phyloP scores from a whole-genome alignment of 2,888 invertebrate species.

The Crioceris asparagi region DNA sequence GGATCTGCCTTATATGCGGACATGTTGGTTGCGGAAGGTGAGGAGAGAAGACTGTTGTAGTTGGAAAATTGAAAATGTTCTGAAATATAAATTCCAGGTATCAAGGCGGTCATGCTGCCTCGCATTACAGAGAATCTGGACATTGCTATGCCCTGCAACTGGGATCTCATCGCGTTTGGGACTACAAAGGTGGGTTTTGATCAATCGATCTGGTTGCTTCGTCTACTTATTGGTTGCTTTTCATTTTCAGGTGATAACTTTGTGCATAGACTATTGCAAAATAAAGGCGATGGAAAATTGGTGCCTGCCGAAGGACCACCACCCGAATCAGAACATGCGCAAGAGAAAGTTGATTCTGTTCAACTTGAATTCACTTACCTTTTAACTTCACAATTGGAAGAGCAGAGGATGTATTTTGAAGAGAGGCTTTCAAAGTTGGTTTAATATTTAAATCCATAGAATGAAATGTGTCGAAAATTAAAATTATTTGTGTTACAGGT shows the following conservation, averaged over 20 bases:
- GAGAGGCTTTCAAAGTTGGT: constrained; percentile 47
- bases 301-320: constrained; percentile 66
- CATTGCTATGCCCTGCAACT: constrained; percentile 96
- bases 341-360: constrained; percentile 87
- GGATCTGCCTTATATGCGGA: constrained; percentile 99
- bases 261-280: constrained; percentile 82
- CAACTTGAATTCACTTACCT: constrained; percentile 95
- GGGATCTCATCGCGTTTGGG: constrained; percentile 97
- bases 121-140: constrained; percentile 89
- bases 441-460: too few species aligned
- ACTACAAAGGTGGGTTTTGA: constrained; percentile 69
- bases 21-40: constrained; percentile 86
- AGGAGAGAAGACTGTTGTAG: too few species aligned
- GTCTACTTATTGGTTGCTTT: constrained; percentile 1
- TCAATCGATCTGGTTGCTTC: too few species aligned
- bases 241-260: constrained; percentile 24
- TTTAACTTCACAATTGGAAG: constrained; percentile 88
- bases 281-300: constrained; percentile 92
- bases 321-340: constrained; percentile 45
- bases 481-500: constrained; percentile 18
- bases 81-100: constrained; percentile 37
- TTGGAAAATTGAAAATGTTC: too few species aligned
- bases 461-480: too few species aligned
- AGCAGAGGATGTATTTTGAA: constrained; percentile 87
- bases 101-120: constrained; percentile 82